Conservation (phyloP, 2,113 vertebrate genomes). For the Mus spicilegus region DNA sequence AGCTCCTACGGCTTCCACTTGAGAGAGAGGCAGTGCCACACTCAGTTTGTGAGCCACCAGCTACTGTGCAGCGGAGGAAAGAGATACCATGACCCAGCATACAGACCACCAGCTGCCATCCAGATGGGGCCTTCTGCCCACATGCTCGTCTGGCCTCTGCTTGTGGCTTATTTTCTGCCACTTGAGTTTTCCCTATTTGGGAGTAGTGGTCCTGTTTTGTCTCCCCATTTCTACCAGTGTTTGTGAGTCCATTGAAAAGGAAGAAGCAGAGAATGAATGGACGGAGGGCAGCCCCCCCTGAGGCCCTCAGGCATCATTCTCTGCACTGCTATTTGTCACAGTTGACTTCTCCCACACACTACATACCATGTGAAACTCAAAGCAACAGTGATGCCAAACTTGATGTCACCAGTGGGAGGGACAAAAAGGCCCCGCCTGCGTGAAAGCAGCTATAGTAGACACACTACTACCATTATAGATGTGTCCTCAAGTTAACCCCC, state of each 20-base stretch:
- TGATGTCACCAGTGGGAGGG: background rate
- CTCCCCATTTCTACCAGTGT: background rate
- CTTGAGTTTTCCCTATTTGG: background rate
- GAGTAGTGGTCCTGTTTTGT: background rate
- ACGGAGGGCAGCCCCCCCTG: rapidly evolving
- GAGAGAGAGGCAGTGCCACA: background rate
- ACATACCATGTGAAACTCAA: background rate
- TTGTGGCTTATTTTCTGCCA: background rate
- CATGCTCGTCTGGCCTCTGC: background rate
- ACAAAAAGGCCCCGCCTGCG: background rate
- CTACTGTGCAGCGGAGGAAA: background rate
- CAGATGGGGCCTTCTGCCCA: background rate
- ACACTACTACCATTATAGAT: background rate
- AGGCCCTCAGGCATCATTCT: background rate
- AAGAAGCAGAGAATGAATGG: no score
- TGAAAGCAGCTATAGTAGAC: background rate
- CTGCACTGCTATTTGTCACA: background rate
- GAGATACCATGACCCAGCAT: background rate
- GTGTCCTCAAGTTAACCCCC: background rate
- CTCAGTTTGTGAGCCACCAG: background rate
- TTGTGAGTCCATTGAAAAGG: background rate
- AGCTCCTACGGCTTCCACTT: background rate
- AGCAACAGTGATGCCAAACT: background rate
- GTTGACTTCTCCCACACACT: background rate
- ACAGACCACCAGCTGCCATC: background rate